phyloP scores from a whole-genome alignment of 1,140 invertebrate species.

The Dolichoris vasculosae region DNA sequence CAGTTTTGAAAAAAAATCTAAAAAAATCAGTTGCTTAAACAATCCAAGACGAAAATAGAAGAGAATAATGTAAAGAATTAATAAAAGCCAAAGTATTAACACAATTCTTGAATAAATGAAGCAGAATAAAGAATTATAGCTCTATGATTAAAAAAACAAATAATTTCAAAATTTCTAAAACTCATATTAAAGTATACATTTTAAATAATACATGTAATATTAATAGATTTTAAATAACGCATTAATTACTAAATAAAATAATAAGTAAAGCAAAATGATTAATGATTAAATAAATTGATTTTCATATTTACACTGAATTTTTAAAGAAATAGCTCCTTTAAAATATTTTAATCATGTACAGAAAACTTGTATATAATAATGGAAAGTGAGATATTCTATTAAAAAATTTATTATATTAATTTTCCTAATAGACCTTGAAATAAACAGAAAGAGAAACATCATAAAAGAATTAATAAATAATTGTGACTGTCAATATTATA shows the following conservation, averaged over 20 bases:
- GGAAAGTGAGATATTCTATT: not conserved
- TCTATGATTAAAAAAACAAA: too few species aligned
- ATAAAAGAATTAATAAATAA: slow-evolving; percentile 29
- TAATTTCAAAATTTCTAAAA: not conserved
- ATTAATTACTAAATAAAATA: slow-evolving; percentile 1
- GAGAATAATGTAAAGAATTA: too few species aligned
- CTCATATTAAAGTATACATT: not conserved
- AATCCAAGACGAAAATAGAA: not conserved
- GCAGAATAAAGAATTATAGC: not conserved
- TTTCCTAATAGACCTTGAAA: slow-evolving; percentile 41
- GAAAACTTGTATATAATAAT: not conserved
- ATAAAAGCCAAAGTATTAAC: too few species aligned
- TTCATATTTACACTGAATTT: not conserved
- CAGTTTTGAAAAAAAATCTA: not conserved
- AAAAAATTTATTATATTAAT: slow-evolving; percentile 39
- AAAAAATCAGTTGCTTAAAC: not conserved
- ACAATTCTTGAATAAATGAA: not conserved
- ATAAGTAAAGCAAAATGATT: not conserved
- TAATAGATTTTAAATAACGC: not conserved
- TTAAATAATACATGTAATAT: not conserved
- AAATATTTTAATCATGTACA: not conserved
- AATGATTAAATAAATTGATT: slow-evolving; percentile 12
- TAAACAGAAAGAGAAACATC: slow-evolving; percentile 52
- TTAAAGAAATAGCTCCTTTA: not conserved
- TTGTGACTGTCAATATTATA: slow-evolving; percentile 38